Conservation (phyloP, 2,113 vertebrate genomes). For the Sinocyclocheilus grahami region DNA sequence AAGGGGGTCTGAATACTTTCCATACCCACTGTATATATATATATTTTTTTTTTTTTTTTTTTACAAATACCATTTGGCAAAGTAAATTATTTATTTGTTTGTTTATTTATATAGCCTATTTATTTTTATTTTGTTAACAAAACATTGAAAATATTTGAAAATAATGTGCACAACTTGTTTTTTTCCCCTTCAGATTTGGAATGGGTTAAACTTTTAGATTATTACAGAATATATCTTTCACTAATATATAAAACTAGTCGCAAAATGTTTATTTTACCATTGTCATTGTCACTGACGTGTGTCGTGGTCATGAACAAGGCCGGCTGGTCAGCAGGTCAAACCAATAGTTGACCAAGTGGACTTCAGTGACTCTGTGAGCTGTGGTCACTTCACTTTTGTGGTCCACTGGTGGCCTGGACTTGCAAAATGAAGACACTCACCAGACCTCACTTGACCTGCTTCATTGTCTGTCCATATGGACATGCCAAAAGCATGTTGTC, state of each 20-base stretch:
- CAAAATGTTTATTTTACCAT: too few relatives aligned
- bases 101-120: too few relatives aligned
- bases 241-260: too few relatives aligned
- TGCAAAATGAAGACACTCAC: neutral
- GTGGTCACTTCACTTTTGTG: constrained; percentile 39
- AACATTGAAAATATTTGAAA: too few relatives aligned
- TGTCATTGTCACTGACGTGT: neutral
- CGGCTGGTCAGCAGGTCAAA: constrained; percentile 31
- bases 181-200: too few relatives aligned
- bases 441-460: constrained; percentile 34
- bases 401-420: neutral
- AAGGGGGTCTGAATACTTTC: too few relatives aligned
- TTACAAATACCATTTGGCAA: neutral
- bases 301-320: neutral
- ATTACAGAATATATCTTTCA: too few relatives aligned
- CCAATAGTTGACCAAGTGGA: constrained; percentile 5
- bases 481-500: constrained; percentile 3
- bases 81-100: neutral
- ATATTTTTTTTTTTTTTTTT: neutral
- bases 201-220: too few relatives aligned
- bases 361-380: neutral
- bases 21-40: too few relatives aligned
- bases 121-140: too few relatives aligned
- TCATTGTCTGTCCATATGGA: constrained; percentile 35
- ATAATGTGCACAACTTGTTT: too few relatives aligned